Percentiles rank a stretch among this genome's conserved stretches.
These are phyloP conservation scores for Chironomus tepperi DNA, from an alignment of 1,140 invertebrate genomes.

Conservation along the genomic window DNA sequence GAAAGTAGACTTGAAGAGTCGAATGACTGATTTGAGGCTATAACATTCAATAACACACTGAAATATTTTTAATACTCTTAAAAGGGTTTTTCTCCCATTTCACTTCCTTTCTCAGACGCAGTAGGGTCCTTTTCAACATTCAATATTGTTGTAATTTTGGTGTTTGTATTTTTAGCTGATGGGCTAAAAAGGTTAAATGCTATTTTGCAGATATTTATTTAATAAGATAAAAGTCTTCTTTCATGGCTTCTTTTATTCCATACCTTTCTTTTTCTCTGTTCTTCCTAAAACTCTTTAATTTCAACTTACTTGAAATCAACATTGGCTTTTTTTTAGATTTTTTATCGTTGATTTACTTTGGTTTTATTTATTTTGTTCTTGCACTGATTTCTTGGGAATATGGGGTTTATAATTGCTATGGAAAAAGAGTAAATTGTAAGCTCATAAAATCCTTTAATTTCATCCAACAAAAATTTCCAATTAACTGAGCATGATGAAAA, in stretches of 20 bases:
- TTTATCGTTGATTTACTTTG: not conserved
- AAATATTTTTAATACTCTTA: constrained; percentile 23
- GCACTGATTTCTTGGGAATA: not conserved
- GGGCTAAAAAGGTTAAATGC: constrained; percentile 4
- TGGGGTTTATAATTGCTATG: no score
- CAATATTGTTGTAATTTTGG: no score
- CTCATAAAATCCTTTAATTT: not conserved
- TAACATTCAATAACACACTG: constrained; percentile 17
- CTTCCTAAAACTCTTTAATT: not conserved
- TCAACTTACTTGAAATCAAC: not conserved
- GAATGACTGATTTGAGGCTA: constrained; percentile 6
- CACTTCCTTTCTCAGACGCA: not conserved
- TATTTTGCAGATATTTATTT: constrained; percentile 23
- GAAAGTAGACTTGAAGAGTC: not conserved
- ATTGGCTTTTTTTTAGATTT: not conserved
- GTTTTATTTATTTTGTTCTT: not conserved
- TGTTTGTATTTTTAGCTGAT: no score
- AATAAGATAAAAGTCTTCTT: constrained; percentile 16
- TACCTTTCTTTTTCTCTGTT: no score
- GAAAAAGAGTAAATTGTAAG: not conserved
- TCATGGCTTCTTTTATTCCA: no score
- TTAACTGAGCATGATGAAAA: constrained; percentile 6
- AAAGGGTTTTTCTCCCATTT: constrained; percentile 7
- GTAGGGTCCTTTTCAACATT: no score
- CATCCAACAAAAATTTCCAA: not conserved